Percentiles rank a stretch among this genome's conserved stretches.
Conservation (phyloP, 2,113 vertebrate species). For the Alouatta palliata region DNA sequence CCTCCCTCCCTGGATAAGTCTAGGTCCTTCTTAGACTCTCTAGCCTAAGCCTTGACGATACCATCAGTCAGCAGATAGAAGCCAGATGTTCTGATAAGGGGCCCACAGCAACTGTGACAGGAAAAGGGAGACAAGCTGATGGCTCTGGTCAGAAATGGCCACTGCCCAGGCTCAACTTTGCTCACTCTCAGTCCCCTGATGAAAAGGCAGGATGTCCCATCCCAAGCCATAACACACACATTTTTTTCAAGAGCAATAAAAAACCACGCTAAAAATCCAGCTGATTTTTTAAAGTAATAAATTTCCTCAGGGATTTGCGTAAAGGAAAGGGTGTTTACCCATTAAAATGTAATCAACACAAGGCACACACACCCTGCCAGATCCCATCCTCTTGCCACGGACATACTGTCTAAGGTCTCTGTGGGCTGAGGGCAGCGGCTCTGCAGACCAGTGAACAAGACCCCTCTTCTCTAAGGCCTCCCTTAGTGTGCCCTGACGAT, state of each 20-base stretch:
- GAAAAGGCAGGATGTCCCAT: not conserved
- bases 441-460: not conserved
- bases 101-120: not conserved
- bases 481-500: not conserved
- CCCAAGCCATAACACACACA: not conserved
- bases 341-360: not conserved
- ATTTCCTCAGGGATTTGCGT: not conserved
- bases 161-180: not conserved
- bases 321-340: not conserved
- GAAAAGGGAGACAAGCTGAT: not conserved
- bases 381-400: not conserved
- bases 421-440: not conserved
- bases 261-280: conserved; percentile 1
- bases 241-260: conserved; percentile 20
- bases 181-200: not conserved
- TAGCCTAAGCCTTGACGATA: not conserved
- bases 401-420: not conserved
- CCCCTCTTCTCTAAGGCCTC: not conserved
- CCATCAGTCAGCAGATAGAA: not conserved
- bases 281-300: not conserved
- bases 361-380: not conserved
- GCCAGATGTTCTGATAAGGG: not conserved
- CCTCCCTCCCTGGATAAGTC: not conserved
- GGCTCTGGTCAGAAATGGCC: not conserved
- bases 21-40: not conserved